A percentile compares a stretch with the other conserved stretches of the same genome.
phyloP scores from a whole-genome alignment of 2,113 vertebrate genomes.

The Asarcornis scutulata region DNA sequence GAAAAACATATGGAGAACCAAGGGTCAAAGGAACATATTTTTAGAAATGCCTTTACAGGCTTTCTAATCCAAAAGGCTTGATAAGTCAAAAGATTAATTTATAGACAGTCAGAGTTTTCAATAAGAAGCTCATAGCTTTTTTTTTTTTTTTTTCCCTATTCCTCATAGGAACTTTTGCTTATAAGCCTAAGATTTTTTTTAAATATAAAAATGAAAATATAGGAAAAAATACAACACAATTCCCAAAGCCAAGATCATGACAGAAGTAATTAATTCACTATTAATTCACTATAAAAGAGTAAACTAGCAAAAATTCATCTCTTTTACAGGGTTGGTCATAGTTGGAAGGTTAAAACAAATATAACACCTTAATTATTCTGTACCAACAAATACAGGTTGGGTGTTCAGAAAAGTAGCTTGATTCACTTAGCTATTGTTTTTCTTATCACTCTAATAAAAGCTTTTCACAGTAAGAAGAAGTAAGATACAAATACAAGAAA shows the following conservation, averaged over 20 bases:
- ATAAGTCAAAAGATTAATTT: neutral
- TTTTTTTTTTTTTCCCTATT: neutral
- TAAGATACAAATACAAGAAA: neutral
- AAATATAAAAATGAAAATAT: neutral
- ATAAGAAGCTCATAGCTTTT: neutral
- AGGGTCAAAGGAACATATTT: neutral
- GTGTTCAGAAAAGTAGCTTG: neutral
- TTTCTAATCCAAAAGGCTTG: neutral
- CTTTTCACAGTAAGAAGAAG: neutral
- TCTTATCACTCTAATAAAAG: neutral
- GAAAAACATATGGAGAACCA: neutral
- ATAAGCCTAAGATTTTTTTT: neutral
- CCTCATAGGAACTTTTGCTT: neutral
- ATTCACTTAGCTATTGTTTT: neutral
- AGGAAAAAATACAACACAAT: neutral
- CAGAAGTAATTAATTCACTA: neutral
- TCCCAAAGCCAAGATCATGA: neutral
- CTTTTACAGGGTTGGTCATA: neutral
- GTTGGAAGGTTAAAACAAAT: neutral
- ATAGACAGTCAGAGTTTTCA: neutral
- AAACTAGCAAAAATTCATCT: neutral
- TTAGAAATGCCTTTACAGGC: neutral
- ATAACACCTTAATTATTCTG: neutral
- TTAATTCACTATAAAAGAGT: rapidly evolving
- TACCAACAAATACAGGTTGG: rapidly evolving